phyloP scores from a whole-genome alignment of 2,113 vertebrate species.

The Conger conger region DNA sequence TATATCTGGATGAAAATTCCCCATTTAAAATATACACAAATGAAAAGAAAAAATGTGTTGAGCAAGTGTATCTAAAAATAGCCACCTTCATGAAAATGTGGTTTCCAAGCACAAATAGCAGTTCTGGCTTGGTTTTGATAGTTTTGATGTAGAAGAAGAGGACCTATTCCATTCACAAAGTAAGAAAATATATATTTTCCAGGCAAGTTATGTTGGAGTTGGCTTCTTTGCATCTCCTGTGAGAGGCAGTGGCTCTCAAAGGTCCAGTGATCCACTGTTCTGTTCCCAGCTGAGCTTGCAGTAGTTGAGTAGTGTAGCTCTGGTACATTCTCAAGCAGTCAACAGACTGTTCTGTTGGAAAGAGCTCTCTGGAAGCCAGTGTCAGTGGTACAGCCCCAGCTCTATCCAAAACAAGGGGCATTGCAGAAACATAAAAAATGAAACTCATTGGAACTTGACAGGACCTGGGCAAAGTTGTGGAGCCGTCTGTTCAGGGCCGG shows the following conservation, averaged over 20 bases:
- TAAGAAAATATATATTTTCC: background rate
- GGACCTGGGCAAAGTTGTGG: background rate
- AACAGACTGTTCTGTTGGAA: background rate
- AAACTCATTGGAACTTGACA: background rate
- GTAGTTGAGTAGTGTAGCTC: background rate
- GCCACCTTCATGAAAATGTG: slow-evolving; percentile 3
- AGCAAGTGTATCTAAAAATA: background rate
- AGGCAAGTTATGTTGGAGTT: background rate
- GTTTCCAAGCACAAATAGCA: slow-evolving; percentile 10
- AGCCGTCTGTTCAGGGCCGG: slow-evolving; percentile 51
- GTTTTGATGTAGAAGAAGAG: background rate
- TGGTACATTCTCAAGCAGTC: background rate
- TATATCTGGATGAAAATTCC: background rate
- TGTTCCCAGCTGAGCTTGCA: background rate
- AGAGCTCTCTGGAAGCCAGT: background rate
- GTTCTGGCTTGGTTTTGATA: background rate
- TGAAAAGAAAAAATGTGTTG: slow-evolving; percentile 12
- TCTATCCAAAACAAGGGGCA: background rate
- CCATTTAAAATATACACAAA: slow-evolving; percentile 11
- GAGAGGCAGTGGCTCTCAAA: background rate
- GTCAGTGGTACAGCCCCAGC: background rate
- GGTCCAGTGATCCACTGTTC: background rate
- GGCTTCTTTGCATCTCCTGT: background rate
- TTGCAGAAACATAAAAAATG: background rate
- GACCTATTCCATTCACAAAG: background rate